These are phyloP conservation scores for Diploscapter pachys DNA, from an alignment of 1,140 invertebrate species.

Conservation along the genomic window DNA sequence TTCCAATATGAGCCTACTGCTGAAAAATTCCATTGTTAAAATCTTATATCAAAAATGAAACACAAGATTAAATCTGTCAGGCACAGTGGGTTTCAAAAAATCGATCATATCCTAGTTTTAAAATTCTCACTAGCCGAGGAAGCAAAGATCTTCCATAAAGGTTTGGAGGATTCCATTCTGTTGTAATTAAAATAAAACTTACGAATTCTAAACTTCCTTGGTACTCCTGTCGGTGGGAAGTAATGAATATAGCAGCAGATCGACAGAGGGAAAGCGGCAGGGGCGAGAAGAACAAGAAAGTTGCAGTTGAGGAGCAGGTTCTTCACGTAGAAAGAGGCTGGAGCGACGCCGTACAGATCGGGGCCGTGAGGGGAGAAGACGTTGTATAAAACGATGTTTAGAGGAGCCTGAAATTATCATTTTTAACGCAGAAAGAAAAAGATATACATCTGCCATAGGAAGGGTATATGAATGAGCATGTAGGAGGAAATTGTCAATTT, in stretches of 20 bases:
- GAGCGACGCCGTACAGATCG: constrained; percentile 84
- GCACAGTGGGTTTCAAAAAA: too few species aligned
- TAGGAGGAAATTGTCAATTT: not conserved
- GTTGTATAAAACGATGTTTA: constrained; percentile 92
- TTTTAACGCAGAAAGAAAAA: not conserved
- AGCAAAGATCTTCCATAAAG: too few species aligned
- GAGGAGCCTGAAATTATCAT: constrained; percentile 65
- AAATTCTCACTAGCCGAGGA: too few species aligned
- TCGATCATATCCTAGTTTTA: too few species aligned
- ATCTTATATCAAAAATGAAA: too few species aligned
- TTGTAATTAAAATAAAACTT: not conserved
- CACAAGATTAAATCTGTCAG: too few species aligned
- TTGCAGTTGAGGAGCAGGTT: constrained; percentile 97
- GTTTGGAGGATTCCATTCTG: too few species aligned
- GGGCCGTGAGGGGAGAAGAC: constrained; percentile 87
- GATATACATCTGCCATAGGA: too few species aligned
- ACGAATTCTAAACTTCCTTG: constrained; percentile 6
- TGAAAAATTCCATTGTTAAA: constrained; percentile 11
- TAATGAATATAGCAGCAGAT: constrained; percentile 46
- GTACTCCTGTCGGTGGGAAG: not conserved
- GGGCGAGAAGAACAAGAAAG: constrained; percentile 72
- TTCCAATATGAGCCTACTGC: constrained; percentile 31
- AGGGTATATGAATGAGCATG: not conserved
- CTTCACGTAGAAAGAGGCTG: constrained; percentile 83
- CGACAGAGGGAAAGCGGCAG: constrained; percentile 70